Evolutionary conservation across 2,797 vertebrate genomes (phyloP).

Genomic region (Malurus splendens): DNA sequence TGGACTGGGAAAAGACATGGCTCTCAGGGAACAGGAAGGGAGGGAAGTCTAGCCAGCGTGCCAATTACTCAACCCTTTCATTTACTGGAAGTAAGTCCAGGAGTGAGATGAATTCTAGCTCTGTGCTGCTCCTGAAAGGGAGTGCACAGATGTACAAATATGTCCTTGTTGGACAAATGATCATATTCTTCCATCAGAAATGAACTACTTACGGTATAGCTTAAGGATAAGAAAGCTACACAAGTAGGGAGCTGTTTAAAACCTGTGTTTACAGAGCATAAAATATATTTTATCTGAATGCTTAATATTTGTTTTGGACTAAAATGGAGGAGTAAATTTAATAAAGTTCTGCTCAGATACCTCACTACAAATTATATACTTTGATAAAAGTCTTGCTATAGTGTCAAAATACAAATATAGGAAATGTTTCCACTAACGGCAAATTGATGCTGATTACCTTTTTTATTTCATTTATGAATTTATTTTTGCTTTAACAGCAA

Average conservation of each 20-base stretch:
- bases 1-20: constrained; percentile 74
- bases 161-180: constrained; percentile 84
- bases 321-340: constrained; percentile 36
- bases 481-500: constrained; percentile 22
- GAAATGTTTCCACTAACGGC: constrained; percentile 2
- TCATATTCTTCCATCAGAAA: constrained; percentile 80
- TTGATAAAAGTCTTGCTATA: constrained; percentile 38
- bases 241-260: constrained; percentile 72
- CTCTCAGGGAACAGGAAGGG: constrained; percentile 87
- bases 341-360: constrained; percentile 37
- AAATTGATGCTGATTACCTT: background rate
- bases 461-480: background rate
- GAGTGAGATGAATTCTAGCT: constrained; percentile 86
- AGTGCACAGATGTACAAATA: constrained; percentile 81
- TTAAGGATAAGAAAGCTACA: constrained; percentile 56
- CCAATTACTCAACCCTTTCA: constrained; percentile 85
- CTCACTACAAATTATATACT: background rate
- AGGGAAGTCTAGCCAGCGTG: constrained; percentile 78
- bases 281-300: constrained; percentile 68
- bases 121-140: constrained; percentile 83
- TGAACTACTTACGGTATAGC: constrained; percentile 74
- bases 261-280: constrained; percentile 53
- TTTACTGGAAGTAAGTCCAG: constrained; percentile 75
- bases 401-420: constrained; percentile 33
- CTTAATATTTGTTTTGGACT: constrained; percentile 68